Base-by-base conservation (phyloP, 2,113 vertebrate genomes). In the Hirundichthys speculiger region DNA sequence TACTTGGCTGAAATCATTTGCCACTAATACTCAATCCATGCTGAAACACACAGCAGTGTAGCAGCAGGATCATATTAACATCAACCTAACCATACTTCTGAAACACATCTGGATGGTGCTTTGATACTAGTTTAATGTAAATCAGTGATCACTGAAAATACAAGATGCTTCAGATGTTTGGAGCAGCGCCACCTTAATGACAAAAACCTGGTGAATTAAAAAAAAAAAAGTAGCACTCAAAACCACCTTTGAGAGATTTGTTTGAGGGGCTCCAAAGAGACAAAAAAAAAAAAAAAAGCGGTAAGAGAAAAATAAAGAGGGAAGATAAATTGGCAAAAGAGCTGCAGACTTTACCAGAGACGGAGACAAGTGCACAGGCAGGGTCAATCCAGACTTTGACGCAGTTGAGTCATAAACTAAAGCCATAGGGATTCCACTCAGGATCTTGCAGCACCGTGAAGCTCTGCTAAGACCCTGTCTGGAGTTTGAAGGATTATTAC, bases 11-110 rank as follows among this genome's bases (percentile, higher is more conserved):
- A 83, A 85, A 85, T 75, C 57, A 66, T 88, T 88, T 64, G 78
- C 88, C 89, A 85, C 86, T 87, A 89, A 90, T 90, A 76, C 81
- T 87, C 79, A 78, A 90, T 77, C 77, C 82, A 65, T 51, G 76
- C 75, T 52, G 75, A 81, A 77, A 75, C 74, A 20, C 55, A 55
- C 77, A n/a, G n/a, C 79, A 63, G 60, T n/a, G 52, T 63, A 1
- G 43, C 87, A 89, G 80, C 75, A 78, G 85, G 85, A 80, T 78
- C 70, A 61, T 72, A 86, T 90, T 89, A 90, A 70, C 68, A 64
- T 75, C 63, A 2, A 39, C 59, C 75, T 21, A 55, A 71, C 66
- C 51, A 2, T 51, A 61, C 72, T 79, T 85, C 63, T 75, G 73
- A 80, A 69, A 66, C 73, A 73, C 85, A 89, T 85, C 80, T 84